A percentile compares a stretch with the other conserved stretches of the same genome.
phyloP scores from a whole-genome alignment of 2,113 vertebrate species.

The Colinus virginianus region DNA sequence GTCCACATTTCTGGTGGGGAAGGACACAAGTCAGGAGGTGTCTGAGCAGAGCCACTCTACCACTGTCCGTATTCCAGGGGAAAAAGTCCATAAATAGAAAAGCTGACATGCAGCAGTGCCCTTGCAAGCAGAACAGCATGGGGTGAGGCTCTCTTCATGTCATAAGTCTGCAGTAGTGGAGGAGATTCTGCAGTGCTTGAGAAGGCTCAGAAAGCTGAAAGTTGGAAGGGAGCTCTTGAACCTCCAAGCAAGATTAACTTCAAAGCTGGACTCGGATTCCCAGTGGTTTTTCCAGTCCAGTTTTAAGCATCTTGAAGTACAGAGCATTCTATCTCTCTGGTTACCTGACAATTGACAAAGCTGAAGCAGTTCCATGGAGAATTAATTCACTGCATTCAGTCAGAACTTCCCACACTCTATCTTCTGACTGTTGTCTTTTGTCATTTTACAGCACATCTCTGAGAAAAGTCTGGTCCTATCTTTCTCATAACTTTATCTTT shows the following conservation, averaged over 20 bases:
- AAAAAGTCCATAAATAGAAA: neutral
- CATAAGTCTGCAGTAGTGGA: neutral
- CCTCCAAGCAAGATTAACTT: neutral
- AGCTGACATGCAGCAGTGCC: neutral
- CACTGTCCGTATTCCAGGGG: neutral
- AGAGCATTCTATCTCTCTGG: neutral
- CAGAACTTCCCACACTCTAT: neutral
- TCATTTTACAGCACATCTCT: neutral
- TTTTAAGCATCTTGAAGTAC: neutral
- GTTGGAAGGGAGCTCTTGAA: neutral
- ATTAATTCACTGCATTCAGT: neutral
- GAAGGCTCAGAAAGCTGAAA: neutral
- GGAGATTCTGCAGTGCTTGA: neutral
- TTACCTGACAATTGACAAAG: neutral
- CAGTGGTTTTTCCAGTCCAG: neutral
- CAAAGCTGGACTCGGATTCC: neutral
- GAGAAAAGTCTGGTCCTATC: neutral
- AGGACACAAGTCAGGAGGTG: neutral
- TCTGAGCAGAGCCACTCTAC: neutral
- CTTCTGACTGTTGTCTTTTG: neutral
- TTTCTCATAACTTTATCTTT: neutral
- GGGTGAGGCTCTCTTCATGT: neutral
- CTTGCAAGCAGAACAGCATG: neutral
- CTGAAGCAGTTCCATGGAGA: neutral
- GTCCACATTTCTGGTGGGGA: neutral